Percentiles rank a stretch among this genome's conserved stretches.
These are phyloP conservation scores for Portevinia maculata DNA, from an alignment of 2,888 invertebrate species.

Conservation along the genomic window DNA sequence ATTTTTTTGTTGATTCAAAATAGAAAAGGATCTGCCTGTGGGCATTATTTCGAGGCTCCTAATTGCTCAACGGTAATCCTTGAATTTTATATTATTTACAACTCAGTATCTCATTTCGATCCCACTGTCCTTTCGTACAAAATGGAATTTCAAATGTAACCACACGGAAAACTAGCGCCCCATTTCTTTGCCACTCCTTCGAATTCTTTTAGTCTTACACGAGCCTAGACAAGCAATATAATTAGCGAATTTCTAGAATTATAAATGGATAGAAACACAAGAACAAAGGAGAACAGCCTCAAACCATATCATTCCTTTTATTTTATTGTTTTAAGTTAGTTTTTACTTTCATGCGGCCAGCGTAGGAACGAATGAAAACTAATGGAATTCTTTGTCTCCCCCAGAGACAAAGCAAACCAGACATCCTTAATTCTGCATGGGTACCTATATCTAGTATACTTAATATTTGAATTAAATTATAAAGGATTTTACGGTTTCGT, in stretches of 20 bases:
- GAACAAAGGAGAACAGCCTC: neutral
- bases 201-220: neutral
- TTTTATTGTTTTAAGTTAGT: conserved; percentile 25
- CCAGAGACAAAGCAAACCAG: neutral
- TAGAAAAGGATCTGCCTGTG: too few species aligned
- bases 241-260: conserved; percentile 16
- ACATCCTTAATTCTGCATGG: conserved; percentile 25
- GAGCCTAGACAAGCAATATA: conserved; percentile 8
- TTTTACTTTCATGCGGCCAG: conserved; percentile 26
- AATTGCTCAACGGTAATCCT: too few species aligned
- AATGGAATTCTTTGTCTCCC: too few species aligned
- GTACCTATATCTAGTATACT: neutral
- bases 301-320: conserved; percentile 9
- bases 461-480: conserved; percentile 41
- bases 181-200: conserved; percentile 7
- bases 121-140: conserved; percentile 2
- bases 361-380: neutral
- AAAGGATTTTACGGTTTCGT: conserved; percentile 46
- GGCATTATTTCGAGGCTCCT: too few species aligned
- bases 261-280: conserved; percentile 25
- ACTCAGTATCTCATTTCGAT: neutral
- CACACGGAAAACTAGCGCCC: conserved; percentile 3
- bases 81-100: too few species aligned
- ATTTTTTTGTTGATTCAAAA: too few species aligned
- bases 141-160: conserved; percentile 3